These are phyloP conservation scores for Microctonus aethiopoides DNA, from an alignment of 2,888 invertebrate genomes.

Conservation along the genomic window DNA sequence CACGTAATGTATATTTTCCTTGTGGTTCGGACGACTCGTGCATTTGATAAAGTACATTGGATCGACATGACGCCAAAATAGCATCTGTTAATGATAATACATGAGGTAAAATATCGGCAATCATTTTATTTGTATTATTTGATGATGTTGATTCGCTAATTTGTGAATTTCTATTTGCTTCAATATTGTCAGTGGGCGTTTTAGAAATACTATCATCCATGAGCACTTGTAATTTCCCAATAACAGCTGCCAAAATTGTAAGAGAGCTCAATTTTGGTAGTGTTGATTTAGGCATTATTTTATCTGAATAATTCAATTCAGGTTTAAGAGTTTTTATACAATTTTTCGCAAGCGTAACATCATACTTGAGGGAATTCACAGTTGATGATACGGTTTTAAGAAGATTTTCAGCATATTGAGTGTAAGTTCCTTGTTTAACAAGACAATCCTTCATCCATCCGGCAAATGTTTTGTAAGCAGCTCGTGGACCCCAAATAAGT, in stretches of 20 bases:
- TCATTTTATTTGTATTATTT: constrained; percentile 60
- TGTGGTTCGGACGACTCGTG: constrained; percentile 62
- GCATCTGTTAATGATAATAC: constrained; percentile 75
- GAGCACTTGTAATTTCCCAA: constrained; percentile 79
- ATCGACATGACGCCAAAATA: constrained; percentile 68
- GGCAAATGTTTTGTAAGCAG: constrained; percentile 84
- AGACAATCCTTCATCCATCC: constrained; percentile 93
- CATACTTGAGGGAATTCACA: constrained; percentile 74
- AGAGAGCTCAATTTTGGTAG: constrained; percentile 80
- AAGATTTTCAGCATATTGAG: constrained; percentile 78
- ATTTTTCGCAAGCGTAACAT: constrained; percentile 73
- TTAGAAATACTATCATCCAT: constrained; percentile 68
- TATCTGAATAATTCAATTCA: constrained; percentile 61
- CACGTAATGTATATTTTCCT: constrained; percentile 67
- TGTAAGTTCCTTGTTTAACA: constrained; percentile 91
- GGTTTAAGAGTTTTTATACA: constrained; percentile 71
- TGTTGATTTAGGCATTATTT: constrained; percentile 63
- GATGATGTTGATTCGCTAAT: constrained; percentile 50
- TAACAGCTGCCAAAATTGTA: constrained; percentile 79
- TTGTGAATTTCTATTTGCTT: constrained; percentile 56
- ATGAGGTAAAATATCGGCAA: constrained; percentile 76
- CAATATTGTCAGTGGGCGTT: constrained; percentile 56
- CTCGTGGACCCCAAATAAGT: constrained; percentile 88
- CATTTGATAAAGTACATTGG: constrained; percentile 68
- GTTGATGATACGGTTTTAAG: constrained; percentile 78